Evolutionary conservation across 2,888 invertebrate genomes (phyloP).

Genomic region (Celastrina argiolus): DNA sequence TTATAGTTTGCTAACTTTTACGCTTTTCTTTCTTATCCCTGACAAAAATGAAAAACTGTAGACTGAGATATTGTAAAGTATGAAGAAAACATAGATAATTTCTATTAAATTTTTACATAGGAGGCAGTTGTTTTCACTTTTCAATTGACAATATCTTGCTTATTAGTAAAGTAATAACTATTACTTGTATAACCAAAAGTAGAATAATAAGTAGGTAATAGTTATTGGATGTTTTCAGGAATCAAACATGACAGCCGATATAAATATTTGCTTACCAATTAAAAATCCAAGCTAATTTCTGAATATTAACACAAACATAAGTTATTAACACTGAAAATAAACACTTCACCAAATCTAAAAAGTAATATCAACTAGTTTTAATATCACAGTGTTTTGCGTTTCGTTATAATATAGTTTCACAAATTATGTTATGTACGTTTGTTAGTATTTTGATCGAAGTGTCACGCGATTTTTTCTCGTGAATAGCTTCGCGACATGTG

Average conservation of each 20-base stretch:
- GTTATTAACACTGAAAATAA: slow-evolving; percentile 46
- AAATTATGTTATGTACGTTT: slow-evolving; percentile 44
- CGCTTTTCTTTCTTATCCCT: no score
- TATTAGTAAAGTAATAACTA: no score
- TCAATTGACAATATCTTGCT: no score
- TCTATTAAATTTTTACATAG: no score
- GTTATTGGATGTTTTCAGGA: neutral
- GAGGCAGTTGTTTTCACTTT: no score
- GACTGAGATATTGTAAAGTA: no score
- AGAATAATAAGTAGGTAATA: neutral
- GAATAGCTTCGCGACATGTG: slow-evolving; percentile 70
- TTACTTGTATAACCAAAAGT: no score
- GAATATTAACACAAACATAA: slow-evolving; percentile 31
- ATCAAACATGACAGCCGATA: neutral
- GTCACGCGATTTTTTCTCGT: slow-evolving; percentile 68
- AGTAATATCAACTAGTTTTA: slow-evolving; percentile 49
- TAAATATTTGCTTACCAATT: slow-evolving; percentile 44
- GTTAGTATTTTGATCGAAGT: slow-evolving; percentile 57
- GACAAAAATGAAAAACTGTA: no score
- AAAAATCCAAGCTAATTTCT: slow-evolving; percentile 18
- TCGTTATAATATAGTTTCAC: slow-evolving; percentile 59
- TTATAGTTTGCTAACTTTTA: no score
- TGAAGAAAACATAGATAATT: no score
- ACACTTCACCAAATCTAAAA: slow-evolving; percentile 67
- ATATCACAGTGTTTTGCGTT: slow-evolving; percentile 64